phyloP scores from a whole-genome alignment of 2,888 invertebrate species.

The Eupeodes latifasciatus region DNA sequence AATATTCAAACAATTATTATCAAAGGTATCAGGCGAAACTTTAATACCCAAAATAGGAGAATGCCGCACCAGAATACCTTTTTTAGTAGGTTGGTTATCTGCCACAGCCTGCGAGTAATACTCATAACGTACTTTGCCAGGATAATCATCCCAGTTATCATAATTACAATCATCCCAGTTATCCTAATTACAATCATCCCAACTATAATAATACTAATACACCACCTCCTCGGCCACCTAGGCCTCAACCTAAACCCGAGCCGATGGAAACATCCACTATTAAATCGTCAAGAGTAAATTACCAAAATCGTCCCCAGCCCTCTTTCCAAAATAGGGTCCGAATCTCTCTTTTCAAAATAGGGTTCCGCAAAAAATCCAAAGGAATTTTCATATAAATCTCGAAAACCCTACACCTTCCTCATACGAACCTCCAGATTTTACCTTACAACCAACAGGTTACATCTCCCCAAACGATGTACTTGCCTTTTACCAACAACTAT shows the following conservation, averaged over 20 bases:
- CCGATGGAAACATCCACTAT: slow-evolving; percentile 45
- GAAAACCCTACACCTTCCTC: no score
- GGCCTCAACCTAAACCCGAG: slow-evolving; percentile 36
- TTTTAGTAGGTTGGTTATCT: slow-evolving; percentile 1
- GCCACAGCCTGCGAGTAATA: neutral
- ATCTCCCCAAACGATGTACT: neutral
- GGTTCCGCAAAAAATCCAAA: no score
- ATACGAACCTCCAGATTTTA: no score
- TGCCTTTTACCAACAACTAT: slow-evolving; percentile 12
- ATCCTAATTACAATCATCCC: neutral
- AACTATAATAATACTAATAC: neutral
- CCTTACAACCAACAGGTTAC: no score
- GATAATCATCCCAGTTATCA: neutral
- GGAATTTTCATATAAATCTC: no score
- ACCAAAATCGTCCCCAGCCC: slow-evolving; percentile 39
- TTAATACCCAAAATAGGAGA: no score
- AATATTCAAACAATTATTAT: no score
- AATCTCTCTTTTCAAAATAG: slow-evolving; percentile 19
- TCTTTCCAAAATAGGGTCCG: no score
- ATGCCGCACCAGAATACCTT: neutral
- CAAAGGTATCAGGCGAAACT: no score
- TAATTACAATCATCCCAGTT: neutral
- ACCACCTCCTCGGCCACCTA: slow-evolving; percentile 22
- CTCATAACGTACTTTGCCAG: neutral
- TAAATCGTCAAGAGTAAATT: slow-evolving; percentile 27